Conservation (phyloP, 2,113 vertebrate species). For the Cervus canadensis region DNA sequence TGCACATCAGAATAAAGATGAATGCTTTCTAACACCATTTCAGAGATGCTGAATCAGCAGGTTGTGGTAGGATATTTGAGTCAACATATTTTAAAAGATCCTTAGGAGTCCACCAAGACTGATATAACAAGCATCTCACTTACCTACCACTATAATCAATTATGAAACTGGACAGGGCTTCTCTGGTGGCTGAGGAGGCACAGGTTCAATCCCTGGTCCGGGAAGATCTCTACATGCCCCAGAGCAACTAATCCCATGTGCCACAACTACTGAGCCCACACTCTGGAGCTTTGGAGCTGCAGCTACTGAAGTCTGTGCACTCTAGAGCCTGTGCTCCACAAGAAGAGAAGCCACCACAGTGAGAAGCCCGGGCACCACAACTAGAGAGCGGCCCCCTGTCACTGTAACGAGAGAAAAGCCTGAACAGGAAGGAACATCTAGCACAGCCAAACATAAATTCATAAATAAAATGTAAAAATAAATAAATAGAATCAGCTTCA, state of each 20-base stretch:
- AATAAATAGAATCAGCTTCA: neutral
- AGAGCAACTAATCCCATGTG: neutral
- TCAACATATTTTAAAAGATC: neutral
- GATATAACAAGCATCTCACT: neutral
- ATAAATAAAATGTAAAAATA: neutral
- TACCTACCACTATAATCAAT: neutral
- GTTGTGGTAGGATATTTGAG: neutral
- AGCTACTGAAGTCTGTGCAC: neutral
- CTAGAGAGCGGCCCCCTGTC: neutral
- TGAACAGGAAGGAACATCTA: neutral
- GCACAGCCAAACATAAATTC: neutral
- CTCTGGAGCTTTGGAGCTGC: neutral
- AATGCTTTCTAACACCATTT: neutral
- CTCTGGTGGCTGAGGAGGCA: neutral
- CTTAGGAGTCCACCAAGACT: neutral
- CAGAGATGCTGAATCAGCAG: neutral
- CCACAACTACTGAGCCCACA: neutral
- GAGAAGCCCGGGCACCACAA: accelerated
- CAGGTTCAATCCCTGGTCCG: neutral
- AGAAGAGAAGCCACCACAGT: neutral
- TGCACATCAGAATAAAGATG: neutral
- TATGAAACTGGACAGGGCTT: neutral
- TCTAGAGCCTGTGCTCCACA: neutral
- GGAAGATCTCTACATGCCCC: neutral
- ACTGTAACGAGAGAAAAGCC: neutral